Base-by-base conservation (phyloP, 2,888 invertebrate species). In the Parnassius mnemosyne region DNA sequence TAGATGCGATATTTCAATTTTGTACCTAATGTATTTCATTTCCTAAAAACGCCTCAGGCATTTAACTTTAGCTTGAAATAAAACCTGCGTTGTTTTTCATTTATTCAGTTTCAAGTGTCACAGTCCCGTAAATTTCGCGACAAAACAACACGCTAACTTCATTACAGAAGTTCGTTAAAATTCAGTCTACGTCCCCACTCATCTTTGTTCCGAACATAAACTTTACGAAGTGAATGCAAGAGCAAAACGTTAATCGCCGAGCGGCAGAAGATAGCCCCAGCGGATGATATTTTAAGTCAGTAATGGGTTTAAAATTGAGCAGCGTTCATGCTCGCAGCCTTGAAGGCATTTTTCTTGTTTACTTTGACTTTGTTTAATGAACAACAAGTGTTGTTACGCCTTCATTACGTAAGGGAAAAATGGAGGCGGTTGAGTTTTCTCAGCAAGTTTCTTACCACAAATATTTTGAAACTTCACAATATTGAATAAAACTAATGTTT, bases 321-420 rank as follows among this genome's bases (percentile, higher is more conserved):
- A 10, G 1, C 11, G 9, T 46, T 46, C 11, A 10, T 1, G 41
- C 42, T n/a, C 53, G 53, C 51, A 25, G 25, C 13, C 41, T 42
- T 13, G 41, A n/a, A 53, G 53, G 42, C 53, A 9, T 25, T 34
- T 25, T 34, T 53, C 53, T 41, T 42, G 53, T 42, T 53, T 53
- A 53, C 53, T 53, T 53, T 53, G 9, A 53, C 42, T 53, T 42
- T 42, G 42, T 53, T 60, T 50, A 60, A 63, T 63, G 62, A 60
- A 50, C 53, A 49, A 54, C 44, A 41, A 47, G 25, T 16, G 52
- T 52, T 52, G 25, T 46, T 25, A n/a, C n/a, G 11, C 46, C n/a
- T 46, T 11, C 7, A 5, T 46, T 46, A 46, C 7, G 1, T 3
- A n/a, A 46, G 5, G 5, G n/a, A n/a, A n/a, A 46, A 11, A n/a